These are phyloP conservation scores for Sceloporus tristichus DNA, from an alignment of 2,113 vertebrate species.

Conservation along the genomic window DNA sequence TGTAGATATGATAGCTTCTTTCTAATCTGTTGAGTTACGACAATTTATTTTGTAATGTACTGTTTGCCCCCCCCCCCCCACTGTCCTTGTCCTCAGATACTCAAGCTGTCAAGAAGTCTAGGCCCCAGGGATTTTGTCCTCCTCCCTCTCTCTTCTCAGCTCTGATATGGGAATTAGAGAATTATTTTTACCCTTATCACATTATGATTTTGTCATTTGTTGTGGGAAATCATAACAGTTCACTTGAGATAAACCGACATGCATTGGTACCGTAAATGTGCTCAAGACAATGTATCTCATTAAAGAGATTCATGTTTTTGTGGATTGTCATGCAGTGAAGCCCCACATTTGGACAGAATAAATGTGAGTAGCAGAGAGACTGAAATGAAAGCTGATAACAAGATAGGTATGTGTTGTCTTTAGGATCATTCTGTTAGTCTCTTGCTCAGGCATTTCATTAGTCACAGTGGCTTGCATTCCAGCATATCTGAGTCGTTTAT, in stretches of 20 bases:
- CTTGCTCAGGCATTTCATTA: constrained; percentile 21
- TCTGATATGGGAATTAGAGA: too few species aligned
- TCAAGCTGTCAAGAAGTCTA: too few species aligned
- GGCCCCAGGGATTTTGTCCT: too few species aligned
- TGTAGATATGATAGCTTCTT: too few species aligned
- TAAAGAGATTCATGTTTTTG: neutral
- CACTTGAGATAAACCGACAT: neutral
- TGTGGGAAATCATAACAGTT: neutral
- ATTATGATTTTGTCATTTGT: neutral
- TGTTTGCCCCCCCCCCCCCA: too few species aligned
- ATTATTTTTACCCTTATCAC: too few species aligned
- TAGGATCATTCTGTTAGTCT: neutral
- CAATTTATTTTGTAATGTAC: too few species aligned
- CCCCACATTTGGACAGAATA: neutral
- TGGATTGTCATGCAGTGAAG: neutral
- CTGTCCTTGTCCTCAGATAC: too few species aligned
- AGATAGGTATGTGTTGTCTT: neutral
- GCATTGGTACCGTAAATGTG: neutral
- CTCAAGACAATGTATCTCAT: neutral
- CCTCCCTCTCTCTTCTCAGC: too few species aligned
- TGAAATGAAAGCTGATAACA: neutral
- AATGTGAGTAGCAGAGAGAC: neutral
- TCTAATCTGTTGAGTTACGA: too few species aligned
- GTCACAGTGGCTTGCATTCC: neutral
- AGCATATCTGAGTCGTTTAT: neutral